These are phyloP conservation scores for Odontamblyopus lacepedii DNA, from an alignment of 2,797 vertebrate species.

Conservation along the genomic window DNA sequence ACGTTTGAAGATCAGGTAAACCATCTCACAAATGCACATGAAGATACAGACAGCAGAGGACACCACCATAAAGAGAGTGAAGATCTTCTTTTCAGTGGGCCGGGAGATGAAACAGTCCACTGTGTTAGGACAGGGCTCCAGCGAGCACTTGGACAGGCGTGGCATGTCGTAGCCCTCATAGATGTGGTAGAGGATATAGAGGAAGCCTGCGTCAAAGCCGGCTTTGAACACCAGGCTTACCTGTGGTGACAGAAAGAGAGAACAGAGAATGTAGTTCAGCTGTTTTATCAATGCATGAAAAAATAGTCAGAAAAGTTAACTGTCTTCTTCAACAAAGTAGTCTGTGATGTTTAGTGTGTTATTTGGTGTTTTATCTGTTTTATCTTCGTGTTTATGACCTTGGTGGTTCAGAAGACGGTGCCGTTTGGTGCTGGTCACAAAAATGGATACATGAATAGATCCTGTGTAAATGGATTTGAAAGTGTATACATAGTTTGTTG, in stretches of 20 bases:
- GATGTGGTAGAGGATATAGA: conserved; percentile 84
- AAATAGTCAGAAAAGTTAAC: not conserved
- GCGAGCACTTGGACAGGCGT: conserved; percentile 80
- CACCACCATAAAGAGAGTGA: conserved; percentile 91
- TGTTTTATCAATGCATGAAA: not conserved
- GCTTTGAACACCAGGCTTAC: conserved; percentile 86
- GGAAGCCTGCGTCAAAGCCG: conserved; percentile 80
- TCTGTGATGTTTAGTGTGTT: not conserved
- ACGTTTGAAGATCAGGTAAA: conserved; percentile 83
- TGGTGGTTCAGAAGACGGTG: not conserved
- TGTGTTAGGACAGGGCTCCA: conserved; percentile 83
- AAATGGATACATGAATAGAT: not conserved
- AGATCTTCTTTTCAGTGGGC: conserved; percentile 90
- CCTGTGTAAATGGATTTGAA: not conserved
- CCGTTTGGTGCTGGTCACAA: not conserved
- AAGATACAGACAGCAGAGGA: conserved; percentile 81
- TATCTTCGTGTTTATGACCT: not conserved
- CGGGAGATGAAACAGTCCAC: conserved; percentile 90
- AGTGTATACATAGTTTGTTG: not conserved
- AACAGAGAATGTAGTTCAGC: too few relatives aligned
- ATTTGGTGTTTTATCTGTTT: not conserved
- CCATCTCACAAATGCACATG: conserved; percentile 85
- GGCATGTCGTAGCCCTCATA: conserved; percentile 85
- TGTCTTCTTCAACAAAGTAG: not conserved
- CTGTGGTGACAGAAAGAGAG: conserved; percentile 30